Evolutionary conservation across 2,888 invertebrate species (phyloP), one percentile per base, ranked within the genome.

Genomic region (Tenthredo livida): DNA sequence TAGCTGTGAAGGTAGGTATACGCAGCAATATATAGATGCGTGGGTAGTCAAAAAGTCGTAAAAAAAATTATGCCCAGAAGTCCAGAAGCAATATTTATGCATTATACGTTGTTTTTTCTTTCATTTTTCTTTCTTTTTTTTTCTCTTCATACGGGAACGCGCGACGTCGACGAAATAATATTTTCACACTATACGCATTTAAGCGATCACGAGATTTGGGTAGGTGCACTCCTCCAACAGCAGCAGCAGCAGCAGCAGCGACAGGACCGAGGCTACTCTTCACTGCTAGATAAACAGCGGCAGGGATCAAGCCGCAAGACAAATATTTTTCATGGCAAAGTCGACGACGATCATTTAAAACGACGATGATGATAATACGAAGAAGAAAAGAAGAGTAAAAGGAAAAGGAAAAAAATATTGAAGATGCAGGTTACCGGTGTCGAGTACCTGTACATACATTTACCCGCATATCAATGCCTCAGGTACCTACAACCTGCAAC

Each of bases 21-120:
- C 1, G 54, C 12, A 33, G 17, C 12, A 67, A 29, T 17, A 67
- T 15, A 29, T 17, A 67, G 29, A 29, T 29, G 29, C 15, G 50
- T 83, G 54, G 82, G 58, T n/a, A 73, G 15, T 61, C 80, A 17
- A 73, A 75, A 85, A 65, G 67, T 58, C 47, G 86, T 86, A 86
- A 84, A 85, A 84, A 85, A 86, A 90, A 87, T 89, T 88, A 88
- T 87, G 87, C 87, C 84, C 87, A 25, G 88, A 85, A 86, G 50
- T 85, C 80, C 88, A 88, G 89, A 83, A 86, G 85, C 85, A 86
- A 85, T 85, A 84, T 84, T 83, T 84, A 85, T 77, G 86, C 88
- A 88, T 89, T 88, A 89, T 50, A 17, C 17, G 84, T 47, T 40
- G 67, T 89, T 87, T 88, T 89, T 89, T 89, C 86, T n/a, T 17